Percentiles rank a stretch among this genome's conserved stretches.
Conservation (phyloP, 2,888 invertebrate genomes). For the Drosophila tanythrix region DNA sequence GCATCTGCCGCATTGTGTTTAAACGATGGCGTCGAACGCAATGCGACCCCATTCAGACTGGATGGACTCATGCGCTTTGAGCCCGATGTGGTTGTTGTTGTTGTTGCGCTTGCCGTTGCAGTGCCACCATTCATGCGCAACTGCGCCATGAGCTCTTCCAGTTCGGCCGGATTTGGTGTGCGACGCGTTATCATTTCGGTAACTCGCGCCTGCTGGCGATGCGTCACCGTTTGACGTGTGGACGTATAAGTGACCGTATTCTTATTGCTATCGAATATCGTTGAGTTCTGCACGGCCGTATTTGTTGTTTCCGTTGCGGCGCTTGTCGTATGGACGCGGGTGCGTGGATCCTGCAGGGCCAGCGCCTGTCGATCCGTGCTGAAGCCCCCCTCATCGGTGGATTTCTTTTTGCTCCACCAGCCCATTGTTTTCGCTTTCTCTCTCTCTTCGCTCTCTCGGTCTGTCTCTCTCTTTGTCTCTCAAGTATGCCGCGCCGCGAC, state of each 20-base stretch:
- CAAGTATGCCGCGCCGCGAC: constrained; percentile 7
- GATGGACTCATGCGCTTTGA: constrained; percentile 43
- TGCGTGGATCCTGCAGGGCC: constrained; percentile 78
- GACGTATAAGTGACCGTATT: constrained; percentile 71
- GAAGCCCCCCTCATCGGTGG: constrained; percentile 19
- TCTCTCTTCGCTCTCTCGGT: background rate
- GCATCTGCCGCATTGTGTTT: constrained; percentile 43
- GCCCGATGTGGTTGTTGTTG: constrained; percentile 25
- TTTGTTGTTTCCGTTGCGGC: constrained; percentile 79
- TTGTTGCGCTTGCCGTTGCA: constrained; percentile 9
- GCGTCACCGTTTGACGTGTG: constrained; percentile 81
- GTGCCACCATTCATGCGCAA: constrained; percentile 48
- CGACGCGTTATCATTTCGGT: constrained; percentile 76
- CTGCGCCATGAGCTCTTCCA: constrained; percentile 71
- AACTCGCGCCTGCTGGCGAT: constrained; percentile 72
- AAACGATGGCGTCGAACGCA: constrained; percentile 59
- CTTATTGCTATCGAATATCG: constrained; percentile 74
- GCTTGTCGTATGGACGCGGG: constrained; percentile 73
- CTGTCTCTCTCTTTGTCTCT: background rate
- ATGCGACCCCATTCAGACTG: constrained; percentile 50
- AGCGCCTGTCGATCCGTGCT: constrained; percentile 39
- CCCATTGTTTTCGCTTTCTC: constrained; percentile 27
- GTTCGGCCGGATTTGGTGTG: constrained; percentile 74
- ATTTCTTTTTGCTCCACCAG: constrained; percentile 44
- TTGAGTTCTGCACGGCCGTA: constrained; percentile 78